Conservation (phyloP, 2,888 invertebrate species). For the Lasius platythorax region DNA sequence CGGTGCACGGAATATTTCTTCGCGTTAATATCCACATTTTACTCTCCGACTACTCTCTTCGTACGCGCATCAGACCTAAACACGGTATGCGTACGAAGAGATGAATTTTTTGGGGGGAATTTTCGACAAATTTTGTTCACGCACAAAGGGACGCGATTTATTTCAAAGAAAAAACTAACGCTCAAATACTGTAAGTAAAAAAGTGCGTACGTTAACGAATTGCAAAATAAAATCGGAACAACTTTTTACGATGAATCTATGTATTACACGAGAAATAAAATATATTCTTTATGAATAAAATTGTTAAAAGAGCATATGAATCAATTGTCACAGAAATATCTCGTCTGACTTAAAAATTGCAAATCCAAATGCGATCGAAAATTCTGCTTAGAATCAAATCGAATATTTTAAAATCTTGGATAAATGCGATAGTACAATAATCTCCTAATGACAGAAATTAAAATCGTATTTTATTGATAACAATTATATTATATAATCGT, state of each 20-base stretch:
- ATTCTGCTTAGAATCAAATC: background rate
- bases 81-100: constrained; percentile 5
- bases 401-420: background rate
- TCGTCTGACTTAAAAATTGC: background rate
- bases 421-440: background rate
- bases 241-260: background rate
- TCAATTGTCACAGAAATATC: background rate
- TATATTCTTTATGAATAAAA: background rate
- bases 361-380: background rate
- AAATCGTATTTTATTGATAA: background rate
- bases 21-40: constrained; percentile 79
- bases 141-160: background rate
- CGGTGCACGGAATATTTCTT: constrained; percentile 81
- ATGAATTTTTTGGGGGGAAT: background rate
- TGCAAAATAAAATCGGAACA: background rate
- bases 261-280: background rate
- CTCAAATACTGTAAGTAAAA: background rate
- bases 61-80: constrained; percentile 65
- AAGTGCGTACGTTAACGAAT: background rate
- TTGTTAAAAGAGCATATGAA: background rate
- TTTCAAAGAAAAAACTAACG: background rate
- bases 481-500: no score
- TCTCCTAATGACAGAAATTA: background rate
- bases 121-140: background rate
- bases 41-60: constrained; percentile 57